A percentile compares a stretch with the other conserved stretches of the same genome.
Conservation (phyloP, 2,888 invertebrate species). For the Agrenia bidenticulata region DNA sequence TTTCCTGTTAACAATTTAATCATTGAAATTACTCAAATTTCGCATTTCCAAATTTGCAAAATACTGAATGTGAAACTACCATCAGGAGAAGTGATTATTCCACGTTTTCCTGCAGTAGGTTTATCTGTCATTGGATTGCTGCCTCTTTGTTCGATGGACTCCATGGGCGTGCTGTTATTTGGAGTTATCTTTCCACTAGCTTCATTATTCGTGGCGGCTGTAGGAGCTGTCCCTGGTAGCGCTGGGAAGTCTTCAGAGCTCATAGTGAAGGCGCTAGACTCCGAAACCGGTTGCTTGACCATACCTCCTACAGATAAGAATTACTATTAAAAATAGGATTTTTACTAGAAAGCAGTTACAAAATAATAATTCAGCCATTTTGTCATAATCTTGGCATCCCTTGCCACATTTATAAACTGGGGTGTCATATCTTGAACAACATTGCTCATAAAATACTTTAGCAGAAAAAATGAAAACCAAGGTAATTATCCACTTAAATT, state of each 20-base stretch:
- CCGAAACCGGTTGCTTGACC: slow-evolving; percentile 91
- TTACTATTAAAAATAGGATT: too few relatives aligned
- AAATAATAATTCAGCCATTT: too few relatives aligned
- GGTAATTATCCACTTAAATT: too few relatives aligned
- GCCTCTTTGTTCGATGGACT: slow-evolving; percentile 33
- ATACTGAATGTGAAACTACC: slow-evolving; percentile 60
- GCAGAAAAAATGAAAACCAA: too few relatives aligned
- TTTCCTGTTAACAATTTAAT: slow-evolving; percentile 65
- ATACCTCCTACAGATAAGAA: slow-evolving; percentile 70
- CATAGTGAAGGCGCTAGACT: slow-evolving; percentile 93
- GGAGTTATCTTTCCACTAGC: slow-evolving; percentile 46
- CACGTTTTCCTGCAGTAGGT: slow-evolving; percentile 60
- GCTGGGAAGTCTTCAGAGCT: slow-evolving; percentile 99
- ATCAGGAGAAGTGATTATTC: slow-evolving; percentile 93
- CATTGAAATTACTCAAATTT: too few relatives aligned
- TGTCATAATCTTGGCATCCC: too few relatives aligned
- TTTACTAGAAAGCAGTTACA: too few relatives aligned
- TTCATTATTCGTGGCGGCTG: slow-evolving; percentile 43
- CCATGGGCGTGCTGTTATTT: slow-evolving; percentile 37
- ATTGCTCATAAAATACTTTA: too few relatives aligned
- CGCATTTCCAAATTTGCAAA: too few relatives aligned
- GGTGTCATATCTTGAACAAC: too few relatives aligned
- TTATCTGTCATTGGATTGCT: slow-evolving; percentile 28
- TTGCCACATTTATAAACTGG: too few relatives aligned
- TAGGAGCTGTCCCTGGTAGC: slow-evolving; percentile 81